Conservation (phyloP, 1,140 invertebrate species). For the Spodoptera litura region DNA sequence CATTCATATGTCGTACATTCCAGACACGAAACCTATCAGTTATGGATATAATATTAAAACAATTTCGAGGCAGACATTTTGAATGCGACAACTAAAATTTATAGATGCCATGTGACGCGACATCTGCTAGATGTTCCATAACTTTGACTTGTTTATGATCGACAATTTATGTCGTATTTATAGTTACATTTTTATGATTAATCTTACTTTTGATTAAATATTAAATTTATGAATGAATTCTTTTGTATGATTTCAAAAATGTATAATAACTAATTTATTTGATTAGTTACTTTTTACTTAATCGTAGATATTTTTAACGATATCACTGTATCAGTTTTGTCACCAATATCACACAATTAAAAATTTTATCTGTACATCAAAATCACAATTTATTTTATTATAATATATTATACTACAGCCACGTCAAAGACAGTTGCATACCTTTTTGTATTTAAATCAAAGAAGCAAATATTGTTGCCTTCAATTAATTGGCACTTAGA, state of each 20-base stretch:
- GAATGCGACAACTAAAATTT: constrained; percentile 42
- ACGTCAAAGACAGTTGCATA: too few species aligned
- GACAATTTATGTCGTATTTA: constrained; percentile 30
- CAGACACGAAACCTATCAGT: constrained; percentile 13
- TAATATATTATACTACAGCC: too few species aligned
- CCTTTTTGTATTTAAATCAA: too few species aligned
- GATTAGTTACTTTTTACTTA: too few species aligned
- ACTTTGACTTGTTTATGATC: constrained; percentile 51
- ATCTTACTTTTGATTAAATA: background rate
- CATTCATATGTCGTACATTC: constrained; percentile 19
- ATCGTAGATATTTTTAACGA: too few species aligned
- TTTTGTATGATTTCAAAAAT: background rate
- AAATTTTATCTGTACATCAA: too few species aligned
- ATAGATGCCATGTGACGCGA: constrained; percentile 53
- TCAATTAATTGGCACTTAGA: too few species aligned
- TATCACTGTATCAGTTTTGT: too few species aligned
- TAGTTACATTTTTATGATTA: constrained; percentile 28
- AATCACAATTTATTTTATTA: too few species aligned
- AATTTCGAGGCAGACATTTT: constrained; percentile 39
- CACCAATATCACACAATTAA: too few species aligned
- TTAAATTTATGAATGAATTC: background rate
- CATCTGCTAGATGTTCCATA: constrained; percentile 52
- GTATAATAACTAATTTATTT: too few species aligned
- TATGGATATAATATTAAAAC: constrained; percentile 33
- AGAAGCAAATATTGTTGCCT: too few species aligned